Evolutionary conservation across 2,888 invertebrate species (phyloP).

Genomic region (Scelioninae gen. 2): DNA sequence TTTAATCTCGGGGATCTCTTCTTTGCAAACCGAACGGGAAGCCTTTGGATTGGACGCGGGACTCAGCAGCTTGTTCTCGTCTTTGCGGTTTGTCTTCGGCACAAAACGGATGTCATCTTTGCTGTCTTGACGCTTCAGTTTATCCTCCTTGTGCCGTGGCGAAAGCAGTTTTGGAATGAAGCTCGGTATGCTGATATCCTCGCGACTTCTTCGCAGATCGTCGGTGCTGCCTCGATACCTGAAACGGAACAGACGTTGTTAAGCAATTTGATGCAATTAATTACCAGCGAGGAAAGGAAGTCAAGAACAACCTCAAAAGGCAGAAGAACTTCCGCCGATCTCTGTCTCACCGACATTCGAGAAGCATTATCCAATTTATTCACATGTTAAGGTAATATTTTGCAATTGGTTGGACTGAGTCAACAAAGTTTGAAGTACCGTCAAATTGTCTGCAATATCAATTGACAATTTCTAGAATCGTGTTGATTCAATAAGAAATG

Average conservation of each 20-base stretch:
- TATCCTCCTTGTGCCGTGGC: constrained; percentile 69
- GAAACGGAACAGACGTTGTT: neutral
- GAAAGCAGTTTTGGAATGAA: constrained; percentile 72
- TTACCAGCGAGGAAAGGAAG: neutral
- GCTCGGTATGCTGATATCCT: constrained; percentile 72
- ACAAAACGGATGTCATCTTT: constrained; percentile 69
- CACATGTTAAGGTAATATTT: too few species aligned
- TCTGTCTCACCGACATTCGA: too few species aligned
- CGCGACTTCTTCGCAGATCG: constrained; percentile 72
- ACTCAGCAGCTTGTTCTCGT: constrained; percentile 38
- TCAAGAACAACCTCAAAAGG: too few species aligned
- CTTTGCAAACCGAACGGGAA: constrained; percentile 66
- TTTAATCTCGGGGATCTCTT: constrained; percentile 42
- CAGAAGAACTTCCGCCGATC: too few species aligned
- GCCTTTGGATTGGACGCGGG: constrained; percentile 57
- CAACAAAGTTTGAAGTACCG: too few species aligned
- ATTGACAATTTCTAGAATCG: too few species aligned
- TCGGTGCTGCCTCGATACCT: constrained; percentile 74
- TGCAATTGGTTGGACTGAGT: too few species aligned
- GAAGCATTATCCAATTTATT: too few species aligned
- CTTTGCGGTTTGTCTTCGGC: constrained; percentile 46
- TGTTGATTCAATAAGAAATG: too few species aligned
- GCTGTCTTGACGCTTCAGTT: constrained; percentile 71
- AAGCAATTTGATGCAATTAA: neutral
- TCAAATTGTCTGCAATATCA: too few species aligned